Evolutionary conservation across 2,888 invertebrate species (phyloP), one percentile per base, ranked within the genome.

Genomic region (Catonia carolina): DNA sequence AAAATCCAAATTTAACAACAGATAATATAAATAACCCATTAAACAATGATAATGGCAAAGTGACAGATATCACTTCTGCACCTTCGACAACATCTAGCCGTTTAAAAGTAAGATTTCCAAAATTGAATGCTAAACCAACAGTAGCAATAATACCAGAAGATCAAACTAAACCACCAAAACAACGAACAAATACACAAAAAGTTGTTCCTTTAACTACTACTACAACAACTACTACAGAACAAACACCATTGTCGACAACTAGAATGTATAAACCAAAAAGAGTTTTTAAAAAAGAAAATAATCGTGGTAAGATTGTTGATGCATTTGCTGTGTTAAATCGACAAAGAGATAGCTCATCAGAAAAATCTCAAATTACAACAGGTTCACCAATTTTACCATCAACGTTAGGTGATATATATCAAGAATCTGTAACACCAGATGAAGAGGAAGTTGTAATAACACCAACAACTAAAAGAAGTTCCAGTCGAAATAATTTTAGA

Each of bases 251-350:
- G 4, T 61, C 58, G n/a, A 61, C 59, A 1, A 60, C 63, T 2
- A 59, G 63, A 55, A 63, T 63, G 63, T 63, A 63, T 41, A 63
- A 63, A 45, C 63, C 63, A 12, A 63, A 60, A 50, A 60, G 60
- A 31, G 53, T 63, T 6, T 48, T 59, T 36, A 60, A 61, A 17
- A 63, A 61, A 47, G 57, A 56, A 14, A 49, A 52, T 35, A 53
- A 54, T 27, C 56, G 56, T 51, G 52, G 49, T 35, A 59, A 59
- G 37, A 53, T 61, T 6, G 53, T 61, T 1, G 59, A 63, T 22
- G 59, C 60, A 2, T 63, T 63, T 52, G 57, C 60, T 5, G 59
- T 61, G 10, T 36, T 63, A 12, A 57, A 50, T 10, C 45, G 55
- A n/a, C 50, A 51, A 14, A 33, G 45, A 12, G 27, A 42, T 12